Evolutionary conservation across 2,113 vertebrate genomes (phyloP).

Genomic region (Zapornia atra): DNA sequence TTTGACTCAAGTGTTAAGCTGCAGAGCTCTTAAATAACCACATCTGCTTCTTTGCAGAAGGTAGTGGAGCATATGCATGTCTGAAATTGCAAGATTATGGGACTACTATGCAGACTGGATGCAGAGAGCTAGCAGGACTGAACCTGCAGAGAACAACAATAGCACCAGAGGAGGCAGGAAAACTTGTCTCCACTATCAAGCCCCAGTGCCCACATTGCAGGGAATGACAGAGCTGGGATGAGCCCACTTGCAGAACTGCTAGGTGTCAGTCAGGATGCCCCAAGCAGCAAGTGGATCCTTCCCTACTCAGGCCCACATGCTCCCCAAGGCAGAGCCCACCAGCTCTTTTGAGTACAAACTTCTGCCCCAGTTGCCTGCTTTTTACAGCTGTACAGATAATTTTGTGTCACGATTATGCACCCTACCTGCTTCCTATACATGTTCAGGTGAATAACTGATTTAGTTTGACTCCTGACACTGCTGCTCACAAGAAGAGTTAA

Average conservation of each 20-base stretch:
- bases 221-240: background rate
- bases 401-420: background rate
- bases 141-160: background rate
- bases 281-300: background rate
- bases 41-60: background rate
- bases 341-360: background rate
- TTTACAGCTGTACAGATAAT: background rate
- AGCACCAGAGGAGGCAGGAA: background rate
- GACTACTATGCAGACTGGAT: background rate
- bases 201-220: background rate
- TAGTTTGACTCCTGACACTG: background rate
- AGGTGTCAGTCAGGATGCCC: background rate
- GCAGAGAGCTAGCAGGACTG: background rate
- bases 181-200: background rate
- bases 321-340: background rate
- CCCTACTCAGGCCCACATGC: background rate
- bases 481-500: background rate
- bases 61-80: background rate
- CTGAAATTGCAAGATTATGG: background rate
- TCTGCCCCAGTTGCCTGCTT: background rate
- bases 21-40: background rate
- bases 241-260: background rate
- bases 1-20: background rate
- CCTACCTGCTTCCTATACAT: background rate
- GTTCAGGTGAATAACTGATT: background rate